These are phyloP conservation scores for Microctenopoma stevenorrisi DNA, from an alignment of 2,797 vertebrate species.

Conservation along the genomic window DNA sequence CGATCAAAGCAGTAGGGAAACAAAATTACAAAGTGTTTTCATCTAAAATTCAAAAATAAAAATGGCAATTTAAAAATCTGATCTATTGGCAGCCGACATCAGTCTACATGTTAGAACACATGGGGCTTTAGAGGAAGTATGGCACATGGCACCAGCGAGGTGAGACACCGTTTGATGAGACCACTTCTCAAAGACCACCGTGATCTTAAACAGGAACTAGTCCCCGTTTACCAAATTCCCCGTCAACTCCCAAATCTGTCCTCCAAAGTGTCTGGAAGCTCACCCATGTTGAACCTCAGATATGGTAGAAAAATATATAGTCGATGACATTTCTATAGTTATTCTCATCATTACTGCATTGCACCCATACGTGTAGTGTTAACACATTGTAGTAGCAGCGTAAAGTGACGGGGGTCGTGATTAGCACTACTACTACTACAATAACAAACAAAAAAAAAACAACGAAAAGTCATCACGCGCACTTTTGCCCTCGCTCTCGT, in stretches of 20 bases:
- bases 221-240: slow-evolving; percentile 19
- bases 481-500: slow-evolving; percentile 55
- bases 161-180: slow-evolving; percentile 22
- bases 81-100: slow-evolving; percentile 76
- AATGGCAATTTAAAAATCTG: slow-evolving; percentile 77
- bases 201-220: slow-evolving; percentile 14
- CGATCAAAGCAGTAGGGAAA: slow-evolving; percentile 79
- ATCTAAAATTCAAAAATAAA: slow-evolving; percentile 81
- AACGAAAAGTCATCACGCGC: slow-evolving; percentile 39
- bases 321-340: slow-evolving; percentile 85
- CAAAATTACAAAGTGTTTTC: slow-evolving; percentile 87
- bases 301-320: slow-evolving; percentile 90
- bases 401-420: slow-evolving; percentile 74
- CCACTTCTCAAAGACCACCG: slow-evolving; percentile 8
- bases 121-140: slow-evolving; percentile 43
- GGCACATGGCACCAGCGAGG: slow-evolving; percentile 39
- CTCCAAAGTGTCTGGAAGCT: slow-evolving; percentile 66
- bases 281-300: slow-evolving; percentile 82
- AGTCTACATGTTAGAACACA: slow-evolving; percentile 56
- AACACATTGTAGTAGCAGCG: slow-evolving; percentile 70
- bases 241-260: slow-evolving; percentile 24
- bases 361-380: slow-evolving; percentile 80
- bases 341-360: slow-evolving; percentile 79
- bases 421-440: slow-evolving; percentile 65
- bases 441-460: slow-evolving; percentile 22